phyloP scores from a whole-genome alignment of 2,797 vertebrate species.

The Brachyrhaphis roseni region DNA sequence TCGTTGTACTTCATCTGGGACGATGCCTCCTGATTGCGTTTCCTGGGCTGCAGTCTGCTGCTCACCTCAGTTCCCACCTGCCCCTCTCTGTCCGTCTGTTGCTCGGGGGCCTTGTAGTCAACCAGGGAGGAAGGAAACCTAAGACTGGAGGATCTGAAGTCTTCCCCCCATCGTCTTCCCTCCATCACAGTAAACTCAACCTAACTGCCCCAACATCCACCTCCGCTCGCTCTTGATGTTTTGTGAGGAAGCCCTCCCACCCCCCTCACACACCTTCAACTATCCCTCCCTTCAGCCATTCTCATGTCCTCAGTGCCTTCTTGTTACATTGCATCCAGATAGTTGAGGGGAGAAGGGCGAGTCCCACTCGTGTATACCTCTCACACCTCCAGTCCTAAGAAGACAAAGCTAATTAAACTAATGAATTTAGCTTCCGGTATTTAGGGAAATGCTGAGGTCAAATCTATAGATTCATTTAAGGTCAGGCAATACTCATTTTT shows the following conservation, averaged over 20 bases:
- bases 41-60: slow-evolving; percentile 49
- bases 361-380: slow-evolving; percentile 38
- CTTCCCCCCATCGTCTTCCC: background rate
- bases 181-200: slow-evolving; percentile 38
- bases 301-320: slow-evolving; percentile 57
- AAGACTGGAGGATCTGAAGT: slow-evolving; percentile 68
- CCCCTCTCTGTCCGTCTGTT: slow-evolving; percentile 66
- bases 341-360: slow-evolving; percentile 50
- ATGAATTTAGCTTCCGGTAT: background rate
- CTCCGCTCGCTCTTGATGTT: slow-evolving; percentile 68
- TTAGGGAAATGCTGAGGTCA: background rate
- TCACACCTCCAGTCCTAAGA: slow-evolving; percentile 8
- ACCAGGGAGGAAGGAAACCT: slow-evolving; percentile 71
- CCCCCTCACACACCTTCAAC: slow-evolving; percentile 44
- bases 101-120: slow-evolving; percentile 67
- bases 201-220: slow-evolving; percentile 41
- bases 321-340: slow-evolving; percentile 78
- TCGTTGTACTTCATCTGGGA: slow-evolving; percentile 17
- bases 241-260: slow-evolving; percentile 66
- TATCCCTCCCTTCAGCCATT: slow-evolving; percentile 60
- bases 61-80: slow-evolving; percentile 63
- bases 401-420: slow-evolving; percentile 26
- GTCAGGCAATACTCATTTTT: background rate
- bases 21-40: slow-evolving; percentile 36
- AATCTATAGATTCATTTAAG: background rate